Evolutionary conservation across 2,888 invertebrate species (phyloP), one percentile per base, ranked within the genome.

Genomic region (Digitonthophagus gazella): DNA sequence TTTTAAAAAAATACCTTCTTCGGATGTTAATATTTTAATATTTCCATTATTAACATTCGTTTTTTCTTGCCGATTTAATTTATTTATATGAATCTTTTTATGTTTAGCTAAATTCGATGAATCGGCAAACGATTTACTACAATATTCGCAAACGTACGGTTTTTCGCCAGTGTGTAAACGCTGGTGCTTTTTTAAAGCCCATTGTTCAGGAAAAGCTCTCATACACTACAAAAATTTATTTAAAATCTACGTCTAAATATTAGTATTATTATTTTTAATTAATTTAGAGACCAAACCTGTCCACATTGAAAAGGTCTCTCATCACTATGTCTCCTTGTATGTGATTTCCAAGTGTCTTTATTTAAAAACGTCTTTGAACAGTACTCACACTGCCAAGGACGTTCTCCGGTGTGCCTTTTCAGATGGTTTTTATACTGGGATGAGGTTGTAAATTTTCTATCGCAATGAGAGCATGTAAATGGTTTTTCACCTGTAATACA

Each of bases 21-120:
- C 70, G 3, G 71, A 65, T 2, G 74, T 71, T 5, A 74, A 55
- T 20, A 75, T 64, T 69, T 74, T 75, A 22, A 75, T 70, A n/a
- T 69, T 70, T 61, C 68, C 66, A 11, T 67, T 68, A 14, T 57
- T 58, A 8, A 44, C 6, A 44, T 44, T 6, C 63, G 67, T 75
- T 2, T 66, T 68, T n/a, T 61, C 61, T 2, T 18, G n/a, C 2
- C 20, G 61, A 20, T 16, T 61, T 56, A 66, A 67, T 56, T 71
- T 74, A 70, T 64, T 71, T n/a, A 58, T 16, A 22, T 83, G 83
- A 0, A 76, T 78, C 65, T 78, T 88, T 78, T 86, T 87, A 76
- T 91, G 91, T 77, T 90, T 91, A 14, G 87, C 87, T 69, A 92
- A 85, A 83, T 93, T 93, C 28, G 92, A 91, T 74, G 89, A 87